Conservation (phyloP, 1,140 invertebrate species). For the Lycorma delicatula region DNA sequence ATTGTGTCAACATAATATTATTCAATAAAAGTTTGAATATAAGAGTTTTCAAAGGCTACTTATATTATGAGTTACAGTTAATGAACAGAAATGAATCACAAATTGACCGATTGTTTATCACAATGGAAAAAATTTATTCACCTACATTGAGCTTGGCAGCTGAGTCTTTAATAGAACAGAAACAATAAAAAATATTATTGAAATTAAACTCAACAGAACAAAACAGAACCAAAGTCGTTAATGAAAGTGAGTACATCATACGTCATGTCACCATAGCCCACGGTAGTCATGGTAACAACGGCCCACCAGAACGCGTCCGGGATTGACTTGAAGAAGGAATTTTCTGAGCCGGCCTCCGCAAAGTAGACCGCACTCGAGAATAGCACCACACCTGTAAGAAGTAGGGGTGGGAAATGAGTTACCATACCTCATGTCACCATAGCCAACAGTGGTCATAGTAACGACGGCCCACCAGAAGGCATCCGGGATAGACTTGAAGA, state of each 20-base stretch:
- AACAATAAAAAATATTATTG: constrained; percentile 9
- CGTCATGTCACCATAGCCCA: constrained; percentile 99
- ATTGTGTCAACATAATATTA: too few relatives aligned
- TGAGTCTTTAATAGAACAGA: too few relatives aligned
- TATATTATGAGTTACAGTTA: too few relatives aligned
- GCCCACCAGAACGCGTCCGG: constrained; percentile 97
- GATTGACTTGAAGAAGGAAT: constrained; percentile 96
- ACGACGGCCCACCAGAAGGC: constrained; percentile 99
- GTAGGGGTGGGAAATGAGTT: constrained; percentile 5
- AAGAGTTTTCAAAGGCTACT: too few relatives aligned
- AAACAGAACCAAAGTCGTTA: constrained; percentile 46
- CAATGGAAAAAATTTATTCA: too few relatives aligned
- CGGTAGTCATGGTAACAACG: constrained; percentile 89
- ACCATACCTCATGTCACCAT: constrained; percentile 92
- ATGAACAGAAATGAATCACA: too few relatives aligned
- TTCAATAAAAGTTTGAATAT: too few relatives aligned
- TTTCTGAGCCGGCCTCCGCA: constrained; percentile 92
- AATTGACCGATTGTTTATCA: too few relatives aligned
- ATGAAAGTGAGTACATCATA: constrained; percentile 68
- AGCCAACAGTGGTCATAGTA: constrained; percentile 97
- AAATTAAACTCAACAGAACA: constrained; percentile 15
- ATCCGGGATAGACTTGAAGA: constrained; percentile 97
- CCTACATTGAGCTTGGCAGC: too few relatives aligned
- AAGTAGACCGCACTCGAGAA: constrained; percentile 98
- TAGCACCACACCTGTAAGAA: constrained; percentile 85